Evolutionary conservation across 64 coral and sea anemone genomes (phyloP).

Genomic region (Orbicella faveolata): DNA sequence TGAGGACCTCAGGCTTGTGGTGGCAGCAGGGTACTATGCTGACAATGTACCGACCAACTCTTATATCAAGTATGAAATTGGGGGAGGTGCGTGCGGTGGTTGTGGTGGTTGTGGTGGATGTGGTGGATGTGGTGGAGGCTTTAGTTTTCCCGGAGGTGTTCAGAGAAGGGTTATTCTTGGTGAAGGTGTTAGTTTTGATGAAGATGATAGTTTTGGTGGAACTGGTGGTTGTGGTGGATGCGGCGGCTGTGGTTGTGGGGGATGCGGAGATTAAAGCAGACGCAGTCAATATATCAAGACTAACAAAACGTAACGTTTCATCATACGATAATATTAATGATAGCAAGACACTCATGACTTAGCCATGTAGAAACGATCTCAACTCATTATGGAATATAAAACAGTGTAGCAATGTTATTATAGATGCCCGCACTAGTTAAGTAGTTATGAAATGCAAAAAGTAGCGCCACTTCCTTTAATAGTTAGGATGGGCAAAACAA

Average conservation of each 20-base stretch:
- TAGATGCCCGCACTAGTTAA: too few species aligned
- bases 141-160: too few species aligned
- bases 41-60: constrained; percentile 35
- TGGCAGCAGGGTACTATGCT: constrained; percentile 43
- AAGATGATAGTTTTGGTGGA: constrained; percentile 25
- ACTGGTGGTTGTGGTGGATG: constrained; percentile 26
- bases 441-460: too few species aligned
- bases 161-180: neutral
- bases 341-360: too few species aligned
- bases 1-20: constrained; percentile 23
- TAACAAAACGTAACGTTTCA: neutral
- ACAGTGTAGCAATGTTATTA: too few species aligned
- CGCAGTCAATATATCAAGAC: neutral
- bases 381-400: too few species aligned
- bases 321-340: too few species aligned
- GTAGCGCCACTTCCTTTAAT: too few species aligned
- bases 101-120: constrained; percentile 44
- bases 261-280: neutral
- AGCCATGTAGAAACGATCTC: too few species aligned
- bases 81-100: constrained; percentile 16
- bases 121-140: constrained; percentile 28
- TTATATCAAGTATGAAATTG: constrained; percentile 17
- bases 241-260: neutral
- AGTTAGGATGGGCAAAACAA: too few species aligned
- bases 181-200: constrained; percentile 25